These are phyloP conservation scores for Hirundichthys speculiger DNA, from an alignment of 2,113 vertebrate genomes.

Conservation along the genomic window DNA sequence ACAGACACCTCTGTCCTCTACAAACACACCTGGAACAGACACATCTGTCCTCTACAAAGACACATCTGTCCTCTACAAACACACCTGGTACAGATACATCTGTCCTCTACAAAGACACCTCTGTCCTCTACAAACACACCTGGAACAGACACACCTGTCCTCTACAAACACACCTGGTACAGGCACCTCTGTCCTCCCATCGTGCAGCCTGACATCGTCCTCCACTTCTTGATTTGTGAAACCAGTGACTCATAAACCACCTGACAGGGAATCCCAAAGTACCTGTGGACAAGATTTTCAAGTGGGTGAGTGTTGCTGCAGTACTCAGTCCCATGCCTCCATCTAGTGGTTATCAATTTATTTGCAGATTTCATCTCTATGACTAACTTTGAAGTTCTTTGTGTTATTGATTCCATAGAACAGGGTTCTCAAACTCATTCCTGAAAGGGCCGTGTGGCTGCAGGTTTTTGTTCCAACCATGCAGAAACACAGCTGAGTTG, in stretches of 20 bases:
- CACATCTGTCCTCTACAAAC: constrained; percentile 79
- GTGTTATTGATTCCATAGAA: no score
- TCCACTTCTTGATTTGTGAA: constrained; percentile 79
- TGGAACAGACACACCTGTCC: neutral
- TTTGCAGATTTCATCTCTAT: neutral
- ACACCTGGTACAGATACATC: no score
- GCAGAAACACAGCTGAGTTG: no score
- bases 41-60: constrained; percentile 18
- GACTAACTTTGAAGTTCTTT: no score
- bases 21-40: neutral
- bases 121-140: no score
- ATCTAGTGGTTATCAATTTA: constrained; percentile 21
- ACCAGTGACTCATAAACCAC: constrained; percentile 70
- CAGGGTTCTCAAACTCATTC: no score
- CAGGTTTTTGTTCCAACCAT: no score
- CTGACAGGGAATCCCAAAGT: constrained; percentile 74
- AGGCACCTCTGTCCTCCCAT: constrained; percentile 76
- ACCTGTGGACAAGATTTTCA: constrained; percentile 61
- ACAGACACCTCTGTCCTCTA: neutral
- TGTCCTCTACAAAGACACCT: no score
- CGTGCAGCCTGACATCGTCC: constrained; percentile 62
- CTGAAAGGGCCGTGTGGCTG: no score
- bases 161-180: constrained; percentile 69
- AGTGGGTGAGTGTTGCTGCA: neutral
- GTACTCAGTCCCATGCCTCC: constrained; percentile 11